A percentile compares a stretch with the other conserved stretches of the same genome.
These are phyloP conservation scores for Pseudotriccus pelzelni DNA, from an alignment of 2,797 vertebrate species.

Conservation along the genomic window DNA sequence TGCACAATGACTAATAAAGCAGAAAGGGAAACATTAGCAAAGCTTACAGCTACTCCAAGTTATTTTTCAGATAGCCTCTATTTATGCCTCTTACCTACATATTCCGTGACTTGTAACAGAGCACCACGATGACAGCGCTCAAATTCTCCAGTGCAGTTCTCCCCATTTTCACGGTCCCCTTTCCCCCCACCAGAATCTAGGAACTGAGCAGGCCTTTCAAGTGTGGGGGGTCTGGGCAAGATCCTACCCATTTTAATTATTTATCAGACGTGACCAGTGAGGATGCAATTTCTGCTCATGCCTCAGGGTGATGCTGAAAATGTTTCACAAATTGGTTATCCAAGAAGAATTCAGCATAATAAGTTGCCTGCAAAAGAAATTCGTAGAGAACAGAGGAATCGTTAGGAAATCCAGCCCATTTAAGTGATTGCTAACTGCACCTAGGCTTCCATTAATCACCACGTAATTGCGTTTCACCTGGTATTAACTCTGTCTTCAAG, in stretches of 20 bases:
- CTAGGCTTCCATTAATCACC: not conserved
- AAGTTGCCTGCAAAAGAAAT: constrained; percentile 16
- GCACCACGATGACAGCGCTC: not conserved
- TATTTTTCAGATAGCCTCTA: not conserved
- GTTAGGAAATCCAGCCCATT: not conserved
- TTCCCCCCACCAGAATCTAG: not conserved
- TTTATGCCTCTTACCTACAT: not conserved
- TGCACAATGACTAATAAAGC: not conserved
- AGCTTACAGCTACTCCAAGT: not conserved
- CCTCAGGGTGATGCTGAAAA: not conserved
- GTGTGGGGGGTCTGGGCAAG: not conserved
- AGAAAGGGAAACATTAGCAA: not conserved
- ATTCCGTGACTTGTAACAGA: not conserved
- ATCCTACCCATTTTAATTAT: not conserved
- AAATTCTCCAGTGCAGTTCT: not conserved
- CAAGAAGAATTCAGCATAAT: not conserved
- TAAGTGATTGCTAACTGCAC: not conserved
- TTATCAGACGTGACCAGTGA: not conserved
- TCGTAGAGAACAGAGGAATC: not conserved
- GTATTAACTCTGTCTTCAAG: not conserved
- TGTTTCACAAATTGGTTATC: not conserved
- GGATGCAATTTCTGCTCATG: not conserved
- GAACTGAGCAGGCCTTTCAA: not conserved
- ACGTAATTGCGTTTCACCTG: not conserved
- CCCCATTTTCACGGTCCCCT: not conserved